Percentiles rank a stretch among this genome's conserved stretches.
Conservation (phyloP, 1,140 invertebrate species). For the Conus betulinus region DNA sequence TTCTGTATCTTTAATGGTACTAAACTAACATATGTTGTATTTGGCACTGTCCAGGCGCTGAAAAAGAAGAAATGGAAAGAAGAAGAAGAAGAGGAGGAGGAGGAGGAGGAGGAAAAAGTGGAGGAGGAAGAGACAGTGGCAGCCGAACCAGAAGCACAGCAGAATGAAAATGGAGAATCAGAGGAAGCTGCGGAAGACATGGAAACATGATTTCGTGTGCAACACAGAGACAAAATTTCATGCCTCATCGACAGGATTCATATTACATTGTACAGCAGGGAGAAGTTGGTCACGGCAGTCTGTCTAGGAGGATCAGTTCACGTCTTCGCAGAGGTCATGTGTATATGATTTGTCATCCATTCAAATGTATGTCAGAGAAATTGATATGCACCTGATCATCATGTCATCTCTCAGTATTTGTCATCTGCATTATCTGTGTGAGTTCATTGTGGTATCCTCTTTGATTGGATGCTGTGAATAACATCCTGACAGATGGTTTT, state of each 20-base stretch:
- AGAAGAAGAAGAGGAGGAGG: slow-evolving; percentile 39
- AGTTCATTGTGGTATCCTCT: too few relatives aligned
- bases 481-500: too few relatives aligned
- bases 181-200: slow-evolving; percentile 17
- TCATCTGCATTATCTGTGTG: too few relatives aligned
- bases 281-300: not conserved
- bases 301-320: too few relatives aligned
- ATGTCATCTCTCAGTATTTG: too few relatives aligned
- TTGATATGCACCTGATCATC: too few relatives aligned
- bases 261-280: too few relatives aligned
- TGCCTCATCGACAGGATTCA: not conserved
- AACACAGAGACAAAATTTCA: not conserved
- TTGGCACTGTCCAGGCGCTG: slow-evolving; percentile 1
- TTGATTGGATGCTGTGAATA: too few relatives aligned
- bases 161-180: not conserved
- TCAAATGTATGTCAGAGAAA: too few relatives aligned
- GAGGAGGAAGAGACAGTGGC: slow-evolving; percentile 18
- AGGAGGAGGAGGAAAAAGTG: slow-evolving; percentile 14
- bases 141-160: not conserved
- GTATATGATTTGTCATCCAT: too few relatives aligned
- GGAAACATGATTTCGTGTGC: slow-evolving; percentile 17
- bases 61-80: slow-evolving; percentile 4
- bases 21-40: not conserved
- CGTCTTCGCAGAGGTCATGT: too few relatives aligned
- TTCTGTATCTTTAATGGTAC: not conserved